Base-by-base conservation (phyloP, 2,797 vertebrate species). In the Sebastes elongatus region DNA sequence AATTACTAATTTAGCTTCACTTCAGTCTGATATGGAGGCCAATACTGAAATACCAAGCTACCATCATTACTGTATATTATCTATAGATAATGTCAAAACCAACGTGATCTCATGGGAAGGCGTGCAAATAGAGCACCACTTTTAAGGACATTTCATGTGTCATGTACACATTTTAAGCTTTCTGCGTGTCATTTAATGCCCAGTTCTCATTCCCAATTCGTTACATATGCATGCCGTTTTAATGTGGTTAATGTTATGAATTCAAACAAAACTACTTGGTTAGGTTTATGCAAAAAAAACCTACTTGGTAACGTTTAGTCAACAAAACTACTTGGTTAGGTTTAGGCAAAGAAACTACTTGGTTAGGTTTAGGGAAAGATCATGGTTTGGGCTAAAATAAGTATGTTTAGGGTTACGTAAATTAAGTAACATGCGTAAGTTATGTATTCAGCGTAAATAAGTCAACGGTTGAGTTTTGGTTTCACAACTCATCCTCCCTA, bases 81-180 rank as follows among this genome's bases (percentile, higher is more conserved):
- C 14, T 42, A 10, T 4, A 27, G 63, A 1, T 16, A 9, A 11
- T 25, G 9, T 6, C 1, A 25, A 64, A 42, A 46, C 8, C 53
- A 6, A 1, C 1, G 10, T 4, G 28, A 6, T 33, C n/a, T 35
- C 3, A 8, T 8, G 20, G 6, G 30, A n/a, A 35, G 32, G 6
- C 1, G 2, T 22, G 33, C 10, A 22, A 33, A 33, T 7, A 62
- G 18, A 5, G 10, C 9, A 1, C 14, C 25, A 0, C 4, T n/a
- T 61, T 32, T n/a, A 32, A 61, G 18, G 28, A 13, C 60, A 33
- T 22, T 62, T 62, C 30, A 32, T 22, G 30, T 7, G 20, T 22
- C 60, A 33, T n/a, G 42, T 38, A 38, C 35, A 35, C 33, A 35
- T 35, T 35, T 35, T 5, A 35, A 5, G 2, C 33, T 35, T 35